phyloP scores from a whole-genome alignment of 2,888 invertebrate species.

The Teleiodes luculella region DNA sequence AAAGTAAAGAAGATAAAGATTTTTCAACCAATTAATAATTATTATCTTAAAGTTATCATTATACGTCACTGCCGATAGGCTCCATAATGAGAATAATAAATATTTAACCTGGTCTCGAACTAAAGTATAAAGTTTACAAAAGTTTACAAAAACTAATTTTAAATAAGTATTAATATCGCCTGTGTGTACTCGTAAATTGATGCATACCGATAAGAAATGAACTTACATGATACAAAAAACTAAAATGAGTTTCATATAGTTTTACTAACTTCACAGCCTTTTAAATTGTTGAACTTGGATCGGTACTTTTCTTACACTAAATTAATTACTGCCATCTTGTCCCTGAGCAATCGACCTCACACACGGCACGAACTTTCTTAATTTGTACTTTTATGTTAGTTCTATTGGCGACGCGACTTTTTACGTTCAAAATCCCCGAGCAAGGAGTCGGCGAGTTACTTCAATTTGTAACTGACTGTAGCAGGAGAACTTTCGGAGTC shows the following conservation, averaged over 20 bases:
- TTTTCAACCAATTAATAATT: no score
- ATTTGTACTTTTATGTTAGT: neutral
- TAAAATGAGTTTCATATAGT: constrained; percentile 13
- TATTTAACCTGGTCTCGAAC: no score
- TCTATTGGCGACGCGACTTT: neutral
- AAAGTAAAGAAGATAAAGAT: no score
- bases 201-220: no score
- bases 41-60: no score
- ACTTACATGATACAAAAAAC: no score
- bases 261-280: neutral
- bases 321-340: neutral
- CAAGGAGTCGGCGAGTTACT: constrained; percentile 43
- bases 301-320: neutral
- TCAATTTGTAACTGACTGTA: constrained; percentile 67
- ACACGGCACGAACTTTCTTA: neutral
- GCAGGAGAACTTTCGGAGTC: constrained; percentile 50
- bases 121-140: no score
- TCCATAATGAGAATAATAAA: no score
- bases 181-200: no score
- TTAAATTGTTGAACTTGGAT: constrained; percentile 15
- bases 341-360: neutral
- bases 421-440: constrained; percentile 54
- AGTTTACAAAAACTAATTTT: no score
- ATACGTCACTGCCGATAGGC: no score
- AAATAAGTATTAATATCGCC: no score